Percentiles rank a stretch among this genome's conserved stretches.
Conservation (phyloP, 64 coral and sea anemone genomes). For the Montipora efflorescens region DNA sequence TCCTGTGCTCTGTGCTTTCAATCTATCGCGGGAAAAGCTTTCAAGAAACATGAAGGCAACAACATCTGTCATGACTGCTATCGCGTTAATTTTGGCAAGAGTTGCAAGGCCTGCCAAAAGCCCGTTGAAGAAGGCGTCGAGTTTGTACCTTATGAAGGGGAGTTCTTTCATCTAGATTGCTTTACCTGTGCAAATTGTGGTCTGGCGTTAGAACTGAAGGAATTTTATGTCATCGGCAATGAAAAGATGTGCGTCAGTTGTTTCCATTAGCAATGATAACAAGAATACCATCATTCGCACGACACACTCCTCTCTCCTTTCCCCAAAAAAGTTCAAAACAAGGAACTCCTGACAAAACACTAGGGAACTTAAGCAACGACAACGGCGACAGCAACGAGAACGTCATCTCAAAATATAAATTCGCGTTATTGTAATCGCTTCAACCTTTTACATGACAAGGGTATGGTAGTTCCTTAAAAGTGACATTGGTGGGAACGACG, state of each 20-base stretch:
- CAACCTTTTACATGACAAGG: no score
- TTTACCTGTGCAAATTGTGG: conserved; percentile 88
- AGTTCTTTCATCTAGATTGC: conserved; percentile 94
- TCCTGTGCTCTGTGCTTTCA: conserved; percentile 72
- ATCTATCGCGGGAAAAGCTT: conserved; percentile 87
- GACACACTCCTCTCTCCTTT: no score
- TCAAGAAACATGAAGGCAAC: conserved; percentile 82
- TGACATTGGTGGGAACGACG: no score
- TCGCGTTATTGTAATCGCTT: no score
- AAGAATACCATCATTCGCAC: no score
- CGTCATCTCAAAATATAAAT: no score
- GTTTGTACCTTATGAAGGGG: conserved; percentile 90
- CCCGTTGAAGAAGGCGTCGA: conserved; percentile 94
- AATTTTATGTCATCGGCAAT: conserved; percentile 78
- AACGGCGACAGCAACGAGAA: no score
- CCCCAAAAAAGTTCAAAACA: no score
- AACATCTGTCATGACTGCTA: conserved; percentile 95
- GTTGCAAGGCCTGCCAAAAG: conserved; percentile 75
- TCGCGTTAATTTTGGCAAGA: conserved; percentile 81
- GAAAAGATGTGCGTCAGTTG: conserved; percentile 86
- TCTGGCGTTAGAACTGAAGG: conserved; percentile 82
- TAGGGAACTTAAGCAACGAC: no score
- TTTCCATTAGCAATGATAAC: neutral
- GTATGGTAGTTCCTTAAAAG: no score
- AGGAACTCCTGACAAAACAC: no score